Evolutionary conservation across 2,113 vertebrate species (phyloP), one percentile per base, ranked within the genome.

Genomic region (Garra rufa): DNA sequence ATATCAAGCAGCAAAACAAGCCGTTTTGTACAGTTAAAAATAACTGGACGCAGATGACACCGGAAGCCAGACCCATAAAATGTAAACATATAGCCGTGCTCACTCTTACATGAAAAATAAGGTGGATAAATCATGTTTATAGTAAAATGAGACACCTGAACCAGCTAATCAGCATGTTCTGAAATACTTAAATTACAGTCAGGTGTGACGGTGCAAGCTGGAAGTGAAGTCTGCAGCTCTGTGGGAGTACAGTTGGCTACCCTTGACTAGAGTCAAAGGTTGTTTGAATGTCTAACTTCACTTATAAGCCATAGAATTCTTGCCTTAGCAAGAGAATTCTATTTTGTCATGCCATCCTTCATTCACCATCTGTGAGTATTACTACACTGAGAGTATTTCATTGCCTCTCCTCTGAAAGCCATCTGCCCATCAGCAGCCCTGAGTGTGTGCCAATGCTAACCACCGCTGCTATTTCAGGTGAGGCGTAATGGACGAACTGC

Each of bases 391-490:
- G 15, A 46, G 24, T 21, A 50, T 61, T 52, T 81, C 11, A 69
- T 21, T 69, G 63, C 6, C 11, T 80, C 21, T 78, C 34, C 76
- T 80, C 34, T 43, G 76, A 78, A 46, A 80, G 14, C 34, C 63
- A 69, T 81, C 44, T 50, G 61, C 50, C 63, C 79, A 69, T 69
- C 44, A 48, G 28, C 44, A 50, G 43, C 41, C 34, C 59, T 65
- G 24, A 80, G 77, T 65, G 41, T 28, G 9, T 28, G 77, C 61
- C 44, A 69, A 38, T 69, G 78, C 63, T 59, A 67, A 69, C 69
- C 61, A 69, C 28, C 14, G 44, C 63, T 48, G 43, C 10, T 15
- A 50, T 69, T 81, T 69, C 63, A 52, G 79, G 61, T 69, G 13
- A 21, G 41, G 59, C 1, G 6, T 69, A 69, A 69, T 48, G 77